phyloP scores from a whole-genome alignment of 2,113 vertebrate species.

The Carassius carassius region DNA sequence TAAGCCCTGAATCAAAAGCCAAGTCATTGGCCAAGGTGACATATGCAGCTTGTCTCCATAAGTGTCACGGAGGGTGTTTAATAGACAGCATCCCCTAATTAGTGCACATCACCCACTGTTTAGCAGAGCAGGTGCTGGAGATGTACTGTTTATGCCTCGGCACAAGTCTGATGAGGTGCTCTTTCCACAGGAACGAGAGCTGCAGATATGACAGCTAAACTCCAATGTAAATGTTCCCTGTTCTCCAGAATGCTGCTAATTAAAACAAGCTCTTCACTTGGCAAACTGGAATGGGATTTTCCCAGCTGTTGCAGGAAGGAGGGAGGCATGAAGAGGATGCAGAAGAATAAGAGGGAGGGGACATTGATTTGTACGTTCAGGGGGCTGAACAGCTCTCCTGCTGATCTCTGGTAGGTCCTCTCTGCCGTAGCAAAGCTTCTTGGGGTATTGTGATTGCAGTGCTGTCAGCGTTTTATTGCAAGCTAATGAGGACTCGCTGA shows the following conservation, averaged over 20 bases:
- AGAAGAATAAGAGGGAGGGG: neutral
- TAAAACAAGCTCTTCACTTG: constrained; percentile 53
- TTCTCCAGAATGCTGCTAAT: constrained; percentile 51
- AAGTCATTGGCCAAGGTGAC: constrained; percentile 22
- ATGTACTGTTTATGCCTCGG: constrained; percentile 12
- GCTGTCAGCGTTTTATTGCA: constrained; percentile 22
- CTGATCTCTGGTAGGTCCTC: constrained; percentile 9
- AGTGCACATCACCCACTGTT: constrained; percentile 36
- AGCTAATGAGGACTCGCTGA: constrained; percentile 13
- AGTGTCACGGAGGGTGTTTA: constrained; percentile 20
- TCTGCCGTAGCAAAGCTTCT: constrained; percentile 10
- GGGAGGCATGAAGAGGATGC: too few relatives aligned
- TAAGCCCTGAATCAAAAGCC: constrained; percentile 19
- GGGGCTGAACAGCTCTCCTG: constrained; percentile 22
- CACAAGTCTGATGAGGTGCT: constrained; percentile 30
- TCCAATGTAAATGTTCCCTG: constrained; percentile 38
- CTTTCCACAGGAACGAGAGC: neutral
- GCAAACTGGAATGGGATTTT: constrained; percentile 46
- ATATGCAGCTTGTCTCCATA: constrained; percentile 25
- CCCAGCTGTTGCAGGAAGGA: constrained; percentile 30
- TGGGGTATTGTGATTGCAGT: constrained; percentile 27
- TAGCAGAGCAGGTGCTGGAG: constrained; percentile 32
- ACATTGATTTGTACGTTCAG: constrained; percentile 32
- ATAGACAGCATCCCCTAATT: constrained; percentile 40
- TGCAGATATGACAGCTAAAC: constrained; percentile 53